Base-by-base conservation (phyloP, 2,113 vertebrate species). In the Crocuta crocuta region DNA sequence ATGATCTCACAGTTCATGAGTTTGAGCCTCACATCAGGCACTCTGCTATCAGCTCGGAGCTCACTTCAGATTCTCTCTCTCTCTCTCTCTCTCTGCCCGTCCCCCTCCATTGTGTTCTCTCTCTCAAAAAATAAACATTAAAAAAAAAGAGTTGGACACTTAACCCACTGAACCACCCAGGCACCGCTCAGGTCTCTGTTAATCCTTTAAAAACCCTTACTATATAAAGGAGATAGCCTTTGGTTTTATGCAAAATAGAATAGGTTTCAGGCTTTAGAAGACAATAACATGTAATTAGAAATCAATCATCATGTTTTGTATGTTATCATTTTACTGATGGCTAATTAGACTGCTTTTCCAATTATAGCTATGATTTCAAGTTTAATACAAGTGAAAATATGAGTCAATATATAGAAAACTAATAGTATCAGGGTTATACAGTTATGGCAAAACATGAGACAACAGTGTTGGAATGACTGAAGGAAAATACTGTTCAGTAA, bases 301-400 rank as follows among this genome's bases (percentile, higher is more conserved):
- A 5, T 76, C 66, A 95, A 95, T 82, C 79, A 82, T 82, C 58
- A 73, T 74, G 31, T 74, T 81, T 93, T 73, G 26, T 78, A 70
- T 73, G 82, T 81, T 86, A 89, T 93, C 45, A 93, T 91, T 88
- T 92, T 85, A 78, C 53, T 92, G 35, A 65, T 73, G 53, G 17
- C 16, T 91, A 82, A 48, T 82, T 73, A 90, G 39, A 63, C 43
- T 78, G 12, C 21, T 80, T 94, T 97, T 94, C 55, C 81, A 71
- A 39, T 48, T 82, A 16, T 53, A 55, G 76, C 63, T 94, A 82
- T 48, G 33, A 85, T 88, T 97, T 94, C 70, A 85, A 92, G 73
- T 78, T 90, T 84, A 82, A 78, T 17, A 71, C 21, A 66, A 63
- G 66, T 45, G 50, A 74, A 86, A 93, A 45, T 70, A 17, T 89